phyloP scores from a whole-genome alignment of 2,113 vertebrate species.

The Cephalopholis sonnerati region DNA sequence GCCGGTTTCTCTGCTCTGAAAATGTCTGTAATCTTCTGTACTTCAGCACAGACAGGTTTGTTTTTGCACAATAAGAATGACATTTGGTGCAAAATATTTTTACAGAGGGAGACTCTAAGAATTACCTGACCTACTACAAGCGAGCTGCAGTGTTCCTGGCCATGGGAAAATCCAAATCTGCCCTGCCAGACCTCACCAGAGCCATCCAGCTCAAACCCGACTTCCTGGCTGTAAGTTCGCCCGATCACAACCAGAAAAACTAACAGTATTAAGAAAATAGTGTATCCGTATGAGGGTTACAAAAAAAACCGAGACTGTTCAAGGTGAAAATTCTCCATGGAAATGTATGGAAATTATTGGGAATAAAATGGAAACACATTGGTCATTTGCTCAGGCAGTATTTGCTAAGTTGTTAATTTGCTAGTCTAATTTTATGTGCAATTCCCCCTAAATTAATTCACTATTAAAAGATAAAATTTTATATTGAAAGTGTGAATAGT shows the following conservation, averaged over 20 bases:
- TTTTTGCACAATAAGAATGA: neutral
- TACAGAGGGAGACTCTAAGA: conserved; percentile 89
- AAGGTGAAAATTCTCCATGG: no score
- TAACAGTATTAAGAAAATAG: neutral
- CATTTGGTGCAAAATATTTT: neutral
- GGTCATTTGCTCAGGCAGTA: no score
- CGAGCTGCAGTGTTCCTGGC: conserved; percentile 88
- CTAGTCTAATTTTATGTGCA: no score
- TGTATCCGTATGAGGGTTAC: no score
- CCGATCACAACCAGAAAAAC: neutral
- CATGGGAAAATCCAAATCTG: conserved; percentile 89
- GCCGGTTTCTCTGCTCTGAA: neutral
- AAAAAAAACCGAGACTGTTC: no score
- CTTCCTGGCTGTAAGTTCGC: conserved; percentile 86
- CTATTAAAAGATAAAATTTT: no score
- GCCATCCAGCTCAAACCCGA: conserved; percentile 90
- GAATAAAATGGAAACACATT: no score
- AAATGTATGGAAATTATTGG: no score
- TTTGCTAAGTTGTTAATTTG: no score
- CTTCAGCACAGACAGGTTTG: neutral
- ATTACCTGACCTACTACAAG: conserved; percentile 91
- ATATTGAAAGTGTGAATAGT: no score
- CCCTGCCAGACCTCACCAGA: conserved; percentile 87
- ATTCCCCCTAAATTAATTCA: no score
- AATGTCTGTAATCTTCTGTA: neutral